phyloP scores from a whole-genome alignment of 2,113 vertebrate species.

The crab-eating macaque (Macaca fascicularis) region DNA sequence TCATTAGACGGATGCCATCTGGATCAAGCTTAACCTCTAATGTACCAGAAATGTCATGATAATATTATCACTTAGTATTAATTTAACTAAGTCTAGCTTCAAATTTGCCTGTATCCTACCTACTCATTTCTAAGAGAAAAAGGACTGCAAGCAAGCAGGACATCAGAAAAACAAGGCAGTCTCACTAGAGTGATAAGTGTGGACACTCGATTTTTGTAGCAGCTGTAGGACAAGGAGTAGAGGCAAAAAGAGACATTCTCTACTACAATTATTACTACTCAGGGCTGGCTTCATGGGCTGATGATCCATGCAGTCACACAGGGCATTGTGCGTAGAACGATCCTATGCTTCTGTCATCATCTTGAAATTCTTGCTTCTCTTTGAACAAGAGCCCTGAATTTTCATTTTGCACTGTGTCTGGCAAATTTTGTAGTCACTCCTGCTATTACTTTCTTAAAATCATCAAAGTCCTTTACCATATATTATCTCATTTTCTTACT shows the following conservation, averaged over 20 bases:
- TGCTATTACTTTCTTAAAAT: neutral
- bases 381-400: neutral
- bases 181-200: neutral
- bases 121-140: neutral
- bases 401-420: neutral
- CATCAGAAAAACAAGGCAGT: neutral
- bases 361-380: neutral
- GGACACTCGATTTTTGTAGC: neutral
- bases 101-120: neutral
- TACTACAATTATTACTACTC: neutral
- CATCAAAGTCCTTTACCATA: neutral
- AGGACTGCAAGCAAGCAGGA: neutral
- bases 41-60: neutral
- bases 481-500: neutral
- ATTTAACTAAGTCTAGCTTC: neutral
- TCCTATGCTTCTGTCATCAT: fast-evolving
- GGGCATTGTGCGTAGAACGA: neutral
- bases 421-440: neutral
- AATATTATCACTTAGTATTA: neutral
- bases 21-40: neutral
- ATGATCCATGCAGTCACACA: no score
- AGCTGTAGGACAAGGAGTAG: neutral
- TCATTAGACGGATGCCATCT: neutral
- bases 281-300: neutral
- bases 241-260: neutral